Conservation (phyloP, 2,888 invertebrate genomes). For the Tromatobia lineatoria region DNA sequence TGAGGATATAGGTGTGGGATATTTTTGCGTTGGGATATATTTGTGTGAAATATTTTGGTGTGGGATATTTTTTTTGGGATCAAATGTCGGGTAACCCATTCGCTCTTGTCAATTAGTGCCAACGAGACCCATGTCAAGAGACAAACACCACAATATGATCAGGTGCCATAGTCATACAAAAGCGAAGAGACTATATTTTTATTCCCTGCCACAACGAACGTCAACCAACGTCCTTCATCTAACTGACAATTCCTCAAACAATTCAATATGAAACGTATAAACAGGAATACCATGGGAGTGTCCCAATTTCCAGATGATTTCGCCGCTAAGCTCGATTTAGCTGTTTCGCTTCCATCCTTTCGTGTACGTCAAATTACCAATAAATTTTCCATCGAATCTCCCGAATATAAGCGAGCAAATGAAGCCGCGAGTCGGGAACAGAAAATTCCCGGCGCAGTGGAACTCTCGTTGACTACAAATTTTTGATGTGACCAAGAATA, state of each 20-base stretch:
- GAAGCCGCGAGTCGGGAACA: neutral
- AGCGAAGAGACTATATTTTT: slow-evolving; percentile 1
- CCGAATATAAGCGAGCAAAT: neutral
- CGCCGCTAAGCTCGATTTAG: slow-evolving; percentile 20
- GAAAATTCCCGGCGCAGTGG: neutral
- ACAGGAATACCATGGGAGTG: slow-evolving; percentile 29
- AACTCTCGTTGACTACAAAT: neutral
- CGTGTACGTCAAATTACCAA: slow-evolving; percentile 30
- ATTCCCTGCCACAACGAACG: slow-evolving; percentile 24
- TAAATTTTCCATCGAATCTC: slow-evolving; percentile 50
- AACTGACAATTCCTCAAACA: slow-evolving; percentile 41
- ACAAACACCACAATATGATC: slow-evolving; percentile 13
- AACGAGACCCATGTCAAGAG: neutral
- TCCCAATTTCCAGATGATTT: slow-evolving; percentile 40
- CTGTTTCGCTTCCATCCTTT: neutral
- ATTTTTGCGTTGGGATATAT: too few relatives aligned
- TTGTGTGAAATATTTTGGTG: too few relatives aligned
- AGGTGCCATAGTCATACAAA: slow-evolving; percentile 4
- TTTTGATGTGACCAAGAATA: slow-evolving; percentile 39
- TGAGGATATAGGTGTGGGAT: too few relatives aligned
- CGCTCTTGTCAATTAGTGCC: neutral
- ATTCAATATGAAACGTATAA: neutral
- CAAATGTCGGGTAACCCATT: too few relatives aligned
- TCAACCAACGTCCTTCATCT: neutral
- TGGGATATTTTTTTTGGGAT: too few relatives aligned